Conservation (phyloP, 2,797 vertebrate genomes). For the Pampus argenteus region DNA sequence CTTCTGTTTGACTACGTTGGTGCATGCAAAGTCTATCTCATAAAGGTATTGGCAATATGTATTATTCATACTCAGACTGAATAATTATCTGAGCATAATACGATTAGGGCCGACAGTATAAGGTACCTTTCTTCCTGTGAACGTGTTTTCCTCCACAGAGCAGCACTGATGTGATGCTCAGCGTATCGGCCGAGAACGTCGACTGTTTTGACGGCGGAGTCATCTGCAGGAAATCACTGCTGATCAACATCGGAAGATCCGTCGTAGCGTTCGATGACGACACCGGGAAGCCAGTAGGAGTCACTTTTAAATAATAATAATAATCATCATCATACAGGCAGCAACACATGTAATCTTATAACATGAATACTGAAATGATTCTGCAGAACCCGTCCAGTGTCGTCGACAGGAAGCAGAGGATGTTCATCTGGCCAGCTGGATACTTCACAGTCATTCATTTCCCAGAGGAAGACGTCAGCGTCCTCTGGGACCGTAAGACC, state of each 20-base stretch:
- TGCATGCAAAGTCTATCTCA: constrained; percentile 91
- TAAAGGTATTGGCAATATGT: constrained; percentile 87
- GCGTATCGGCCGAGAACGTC: constrained; percentile 89
- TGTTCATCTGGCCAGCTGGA: constrained; percentile 92
- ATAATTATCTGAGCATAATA: too few species aligned
- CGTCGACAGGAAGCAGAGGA: constrained; percentile 84
- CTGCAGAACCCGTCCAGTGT: constrained; percentile 90
- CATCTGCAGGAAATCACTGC: constrained; percentile 92
- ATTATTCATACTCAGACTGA: too few species aligned
- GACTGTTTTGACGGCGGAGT: constrained; percentile 92
- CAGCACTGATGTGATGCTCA: constrained; percentile 85
- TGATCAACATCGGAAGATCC: constrained; percentile 88
- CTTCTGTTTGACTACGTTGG: constrained; percentile 94
- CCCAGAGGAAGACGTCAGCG: constrained; percentile 88
- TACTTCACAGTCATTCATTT: constrained; percentile 93
- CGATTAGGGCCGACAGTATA: too few species aligned
- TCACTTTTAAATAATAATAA: background rate
- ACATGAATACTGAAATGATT: background rate
- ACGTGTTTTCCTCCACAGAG: constrained; percentile 80
- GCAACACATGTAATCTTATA: background rate
- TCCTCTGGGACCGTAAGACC: constrained; percentile 97
- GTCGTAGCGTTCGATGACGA: constrained; percentile 90
- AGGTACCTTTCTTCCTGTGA: too few species aligned
- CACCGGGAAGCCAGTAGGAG: constrained; percentile 90
- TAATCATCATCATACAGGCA: background rate